Evolutionary conservation across 2,113 vertebrate species (phyloP).

Genomic region (Amphilophus citrinellus): DNA sequence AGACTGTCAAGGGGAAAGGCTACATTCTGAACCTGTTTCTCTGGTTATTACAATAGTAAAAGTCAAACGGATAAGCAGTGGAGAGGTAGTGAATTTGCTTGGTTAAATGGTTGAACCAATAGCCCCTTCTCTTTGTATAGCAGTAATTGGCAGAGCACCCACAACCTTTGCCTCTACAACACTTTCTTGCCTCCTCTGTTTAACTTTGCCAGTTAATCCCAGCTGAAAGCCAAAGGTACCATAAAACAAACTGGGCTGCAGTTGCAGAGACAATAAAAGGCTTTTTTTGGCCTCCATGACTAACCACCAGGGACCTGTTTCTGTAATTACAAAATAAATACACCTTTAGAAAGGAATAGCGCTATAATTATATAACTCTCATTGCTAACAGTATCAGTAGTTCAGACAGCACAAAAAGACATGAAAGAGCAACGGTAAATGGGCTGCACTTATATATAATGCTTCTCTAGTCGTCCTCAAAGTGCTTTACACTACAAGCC

Average conservation of each 20-base stretch:
- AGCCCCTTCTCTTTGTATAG: constrained; percentile 9
- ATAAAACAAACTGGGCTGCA: constrained; percentile 47
- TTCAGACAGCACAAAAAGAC: constrained; percentile 1
- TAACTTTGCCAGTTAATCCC: constrained; percentile 36
- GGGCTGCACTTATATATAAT: background rate
- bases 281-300: constrained; percentile 7
- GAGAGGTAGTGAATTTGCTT: constrained; percentile 20
- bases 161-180: constrained; percentile 40
- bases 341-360: background rate
- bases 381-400: constrained; percentile 18
- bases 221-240: constrained; percentile 33
- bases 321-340: constrained; percentile 47
- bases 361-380: constrained; percentile 18
- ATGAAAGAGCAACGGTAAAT: background rate
- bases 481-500: background rate
- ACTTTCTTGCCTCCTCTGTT: constrained; percentile 36
- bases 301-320: background rate
- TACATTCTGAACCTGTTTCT: constrained; percentile 47
- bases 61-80: constrained; percentile 42
- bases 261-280: constrained; percentile 42
- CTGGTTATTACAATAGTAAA: constrained; percentile 54
- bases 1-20: constrained; percentile 39
- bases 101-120: constrained; percentile 33
- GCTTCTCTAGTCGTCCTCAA: background rate
- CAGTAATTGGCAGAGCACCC: constrained; percentile 16